phyloP scores from a whole-genome alignment of 2,113 vertebrate species.

The Notechis scutatus region DNA sequence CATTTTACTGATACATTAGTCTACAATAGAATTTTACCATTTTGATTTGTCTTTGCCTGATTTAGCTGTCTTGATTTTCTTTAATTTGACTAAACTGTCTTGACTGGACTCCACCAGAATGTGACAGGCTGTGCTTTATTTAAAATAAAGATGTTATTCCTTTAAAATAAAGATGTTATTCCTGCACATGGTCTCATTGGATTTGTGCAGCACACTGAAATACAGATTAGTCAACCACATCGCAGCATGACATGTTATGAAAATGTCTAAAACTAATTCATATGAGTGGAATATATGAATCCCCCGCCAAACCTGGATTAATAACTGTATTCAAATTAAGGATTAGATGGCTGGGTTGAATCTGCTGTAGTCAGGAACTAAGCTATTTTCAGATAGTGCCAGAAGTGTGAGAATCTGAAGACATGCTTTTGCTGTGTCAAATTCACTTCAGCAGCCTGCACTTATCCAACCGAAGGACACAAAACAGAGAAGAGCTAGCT shows the following conservation, averaged over 20 bases:
- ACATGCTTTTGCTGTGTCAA: neutral
- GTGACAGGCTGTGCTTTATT: neutral
- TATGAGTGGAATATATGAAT: neutral
- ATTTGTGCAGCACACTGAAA: neutral
- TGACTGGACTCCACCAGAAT: neutral
- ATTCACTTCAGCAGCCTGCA: neutral
- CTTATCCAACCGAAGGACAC: neutral
- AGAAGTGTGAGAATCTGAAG: neutral
- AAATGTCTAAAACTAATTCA: neutral
- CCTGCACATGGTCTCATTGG: neutral
- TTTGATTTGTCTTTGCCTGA: neutral
- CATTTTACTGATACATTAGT: neutral
- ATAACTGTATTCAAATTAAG: neutral
- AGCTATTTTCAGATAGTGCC: neutral
- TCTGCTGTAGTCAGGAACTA: neutral
- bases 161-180: neutral
- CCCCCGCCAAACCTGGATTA: neutral
- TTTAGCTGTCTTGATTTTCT: neutral
- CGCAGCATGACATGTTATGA: neutral
- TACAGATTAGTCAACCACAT: neutral
- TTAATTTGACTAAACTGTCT: neutral
- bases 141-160: neutral
- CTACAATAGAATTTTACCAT: neutral
- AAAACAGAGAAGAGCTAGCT: neutral
- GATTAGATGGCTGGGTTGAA: neutral